A percentile compares a stretch with the other conserved stretches of the same genome.
phyloP scores from a whole-genome alignment of 2,888 invertebrate species.

The Charanyca ferruginea region DNA sequence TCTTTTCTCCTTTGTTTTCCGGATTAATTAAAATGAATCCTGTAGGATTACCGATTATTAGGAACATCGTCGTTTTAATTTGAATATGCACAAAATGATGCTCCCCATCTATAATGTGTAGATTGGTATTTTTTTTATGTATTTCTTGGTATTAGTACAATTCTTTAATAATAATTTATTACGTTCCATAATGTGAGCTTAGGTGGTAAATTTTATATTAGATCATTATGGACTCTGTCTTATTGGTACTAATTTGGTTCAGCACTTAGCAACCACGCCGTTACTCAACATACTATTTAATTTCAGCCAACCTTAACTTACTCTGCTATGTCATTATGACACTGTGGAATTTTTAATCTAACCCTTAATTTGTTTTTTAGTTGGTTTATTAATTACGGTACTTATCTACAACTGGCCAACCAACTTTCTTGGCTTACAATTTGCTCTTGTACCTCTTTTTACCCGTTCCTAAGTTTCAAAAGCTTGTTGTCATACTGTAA shows the following conservation, averaged over 20 bases:
- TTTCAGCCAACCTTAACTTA: neutral
- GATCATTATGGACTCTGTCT: too few relatives aligned
- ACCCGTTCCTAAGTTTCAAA: too few relatives aligned
- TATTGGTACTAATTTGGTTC: too few relatives aligned
- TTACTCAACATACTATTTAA: neutral
- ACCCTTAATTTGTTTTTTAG: neutral
- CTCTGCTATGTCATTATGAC: neutral
- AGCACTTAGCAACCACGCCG: neutral
- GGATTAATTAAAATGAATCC: neutral
- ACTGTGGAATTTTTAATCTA: neutral
- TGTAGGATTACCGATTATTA: too few relatives aligned
- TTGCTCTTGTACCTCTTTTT: neutral
- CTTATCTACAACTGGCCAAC: too few relatives aligned
- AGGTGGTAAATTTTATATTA: too few relatives aligned
- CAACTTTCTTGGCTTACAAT: neutral
- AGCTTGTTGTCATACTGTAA: neutral
- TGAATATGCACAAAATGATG: too few relatives aligned
- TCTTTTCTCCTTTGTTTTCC: neutral
- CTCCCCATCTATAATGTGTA: too few relatives aligned
- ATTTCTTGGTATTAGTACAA: too few relatives aligned
- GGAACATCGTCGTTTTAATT: neutral
- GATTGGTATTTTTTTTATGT: too few relatives aligned
- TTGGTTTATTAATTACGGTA: neutral
- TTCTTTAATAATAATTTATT: too few relatives aligned
- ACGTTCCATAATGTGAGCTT: too few relatives aligned